Base-by-base conservation (phyloP, 2,888 invertebrate species). In the Altica lythri region DNA sequence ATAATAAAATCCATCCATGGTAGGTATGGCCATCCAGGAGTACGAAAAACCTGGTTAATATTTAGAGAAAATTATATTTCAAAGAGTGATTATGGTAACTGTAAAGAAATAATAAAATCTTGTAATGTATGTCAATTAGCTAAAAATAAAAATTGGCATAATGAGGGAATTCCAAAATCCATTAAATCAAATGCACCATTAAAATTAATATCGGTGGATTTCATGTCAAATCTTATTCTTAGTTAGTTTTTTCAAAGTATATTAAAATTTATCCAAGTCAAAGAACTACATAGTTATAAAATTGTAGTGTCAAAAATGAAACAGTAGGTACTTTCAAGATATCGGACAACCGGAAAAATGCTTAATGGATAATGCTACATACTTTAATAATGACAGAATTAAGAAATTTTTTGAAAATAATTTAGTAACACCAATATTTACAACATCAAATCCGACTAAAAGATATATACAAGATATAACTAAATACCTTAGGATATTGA, bases 181-280 rank as follows among this genome's bases (percentile, higher is more conserved):
- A 46, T 46, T 4, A 22, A 14, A 2, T 17, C 46, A 2, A 38
- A 9, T 16, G 16, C 13, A 29, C 30, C 38, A 5, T 29, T 38
- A n/a, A 10, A 48, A 29, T 18, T 48, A 10, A 18, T 48, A n/a
- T 37, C 48, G 4, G 40, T 48, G 4, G 48, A 48, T 48, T 46
- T 35, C 10, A 12, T 46, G 6, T 25, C 25, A 8, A 35, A 46
- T 16, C 10, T 35, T n/a, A 25, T 46, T 14, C 1, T 19, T 9
- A 46, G 32, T 19, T 3, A 19, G 14, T 48, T 2, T 55, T 59
- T 42, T 50, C 55, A 43, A 55, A 55, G 46, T 55, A 35, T 14
- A 30, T 46, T 1, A 40, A 46, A 30, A 3, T 55, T 8, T 55
- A 50, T 19, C 17, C 52, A 19, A 29, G 29, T 6, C 17, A 30